These are phyloP conservation scores for Heliconius congener DNA, from an alignment of 1,140 invertebrate species.

Conservation along the genomic window DNA sequence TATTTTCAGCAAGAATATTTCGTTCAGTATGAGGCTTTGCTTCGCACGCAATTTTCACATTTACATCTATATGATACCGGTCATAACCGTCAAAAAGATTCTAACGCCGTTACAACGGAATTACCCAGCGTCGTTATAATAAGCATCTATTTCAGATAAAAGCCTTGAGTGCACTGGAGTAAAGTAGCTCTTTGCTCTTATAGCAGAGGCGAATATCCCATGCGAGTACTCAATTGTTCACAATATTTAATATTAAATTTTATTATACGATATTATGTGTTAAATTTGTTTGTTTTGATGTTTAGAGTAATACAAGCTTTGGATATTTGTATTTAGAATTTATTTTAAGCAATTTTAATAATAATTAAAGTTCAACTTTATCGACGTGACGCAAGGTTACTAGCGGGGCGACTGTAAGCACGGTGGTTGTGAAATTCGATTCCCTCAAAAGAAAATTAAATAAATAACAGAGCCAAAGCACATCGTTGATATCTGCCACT, in stretches of 20 bases:
- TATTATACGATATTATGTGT: neutral
- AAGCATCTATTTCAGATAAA: slow-evolving; percentile 17
- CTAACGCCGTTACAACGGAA: slow-evolving; percentile 11
- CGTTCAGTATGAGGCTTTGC: slow-evolving; percentile 3
- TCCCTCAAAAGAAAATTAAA: too few relatives aligned
- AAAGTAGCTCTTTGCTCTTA: slow-evolving; percentile 8
- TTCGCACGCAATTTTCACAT: slow-evolving; percentile 29
- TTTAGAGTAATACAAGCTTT: neutral
- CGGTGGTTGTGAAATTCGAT: too few relatives aligned
- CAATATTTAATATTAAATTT: slow-evolving; percentile 10
- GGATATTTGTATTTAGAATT: neutral
- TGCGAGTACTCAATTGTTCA: neutral
- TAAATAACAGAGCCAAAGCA: too few relatives aligned
- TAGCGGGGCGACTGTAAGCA: too few relatives aligned
- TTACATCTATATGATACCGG: slow-evolving; percentile 15
- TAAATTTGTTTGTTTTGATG: neutral
- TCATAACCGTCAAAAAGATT: slow-evolving; percentile 23
- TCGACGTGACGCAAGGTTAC: too few relatives aligned
- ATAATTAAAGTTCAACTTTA: too few relatives aligned
- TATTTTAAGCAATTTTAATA: neutral
- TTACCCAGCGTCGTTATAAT: slow-evolving; percentile 8
- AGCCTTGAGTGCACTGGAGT: neutral
- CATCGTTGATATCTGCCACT: too few relatives aligned
- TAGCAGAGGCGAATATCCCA: slow-evolving; percentile 6
- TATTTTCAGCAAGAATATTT: neutral